Evolutionary conservation across 2,797 vertebrate species (phyloP).

Genomic region (Cyprinodon diabolis): DNA sequence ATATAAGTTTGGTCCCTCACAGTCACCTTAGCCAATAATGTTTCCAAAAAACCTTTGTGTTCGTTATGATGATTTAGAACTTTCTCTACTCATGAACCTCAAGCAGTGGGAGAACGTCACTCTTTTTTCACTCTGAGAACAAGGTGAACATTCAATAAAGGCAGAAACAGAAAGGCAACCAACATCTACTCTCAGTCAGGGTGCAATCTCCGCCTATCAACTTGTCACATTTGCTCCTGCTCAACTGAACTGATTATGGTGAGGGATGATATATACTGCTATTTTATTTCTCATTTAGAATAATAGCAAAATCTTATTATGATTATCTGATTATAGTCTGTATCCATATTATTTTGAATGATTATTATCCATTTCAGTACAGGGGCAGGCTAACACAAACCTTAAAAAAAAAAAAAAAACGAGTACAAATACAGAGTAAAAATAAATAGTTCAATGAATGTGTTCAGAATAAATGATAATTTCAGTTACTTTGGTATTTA

Average conservation of each 20-base stretch:
- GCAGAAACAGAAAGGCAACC: background rate
- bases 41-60: background rate
- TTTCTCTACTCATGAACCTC: background rate
- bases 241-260: background rate
- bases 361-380: no score
- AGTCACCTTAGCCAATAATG: background rate
- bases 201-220: background rate
- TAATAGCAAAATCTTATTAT: no score
- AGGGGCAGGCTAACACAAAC: no score
- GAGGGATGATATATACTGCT: no score
- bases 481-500: no score
- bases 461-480: no score
- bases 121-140: background rate
- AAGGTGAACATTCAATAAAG: background rate
- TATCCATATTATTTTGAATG: no score
- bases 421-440: no score
- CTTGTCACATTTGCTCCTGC: background rate
- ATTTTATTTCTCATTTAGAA: no score
- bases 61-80: conserved; percentile 6
- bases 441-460: no score
- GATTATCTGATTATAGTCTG: no score
- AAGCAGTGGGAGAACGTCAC: conserved; percentile 1
- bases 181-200: background rate
- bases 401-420: no score
- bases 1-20: background rate